Evolutionary conservation across 2,113 vertebrate genomes (phyloP).

Genomic region (Laterallus jamaicensis): DNA sequence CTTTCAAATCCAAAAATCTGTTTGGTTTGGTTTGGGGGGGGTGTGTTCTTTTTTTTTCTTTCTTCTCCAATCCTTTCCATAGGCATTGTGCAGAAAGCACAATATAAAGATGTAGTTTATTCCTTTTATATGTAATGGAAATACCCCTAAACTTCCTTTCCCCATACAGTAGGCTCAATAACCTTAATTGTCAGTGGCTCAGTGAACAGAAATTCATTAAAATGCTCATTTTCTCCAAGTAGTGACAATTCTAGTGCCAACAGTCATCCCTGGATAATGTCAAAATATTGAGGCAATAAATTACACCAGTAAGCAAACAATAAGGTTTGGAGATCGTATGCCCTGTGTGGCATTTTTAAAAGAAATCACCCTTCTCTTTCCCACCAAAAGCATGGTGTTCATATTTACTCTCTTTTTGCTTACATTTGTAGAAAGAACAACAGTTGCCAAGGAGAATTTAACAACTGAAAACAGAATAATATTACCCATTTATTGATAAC

Average conservation of each 20-base stretch:
- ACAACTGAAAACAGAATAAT: not conserved
- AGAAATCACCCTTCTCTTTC: not conserved
- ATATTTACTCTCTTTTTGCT: not conserved
- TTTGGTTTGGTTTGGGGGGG: too few relatives aligned
- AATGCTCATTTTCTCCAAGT: constrained; percentile 7
- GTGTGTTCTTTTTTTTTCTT: not conserved
- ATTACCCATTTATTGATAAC: not conserved
- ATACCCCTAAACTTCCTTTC: not conserved
- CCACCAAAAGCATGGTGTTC: not conserved
- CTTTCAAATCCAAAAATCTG: not conserved
- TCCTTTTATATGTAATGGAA: not conserved
- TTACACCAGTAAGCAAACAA: constrained; percentile 28
- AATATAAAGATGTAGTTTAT: not conserved
- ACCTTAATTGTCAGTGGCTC: not conserved
- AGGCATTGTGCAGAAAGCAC: not conserved
- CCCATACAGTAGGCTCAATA: not conserved
- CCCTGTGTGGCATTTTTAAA: not conserved
- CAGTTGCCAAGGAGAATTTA: not conserved
- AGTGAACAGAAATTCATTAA: constrained; percentile 20
- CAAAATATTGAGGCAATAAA: constrained; percentile 68
- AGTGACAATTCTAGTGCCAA: constrained; percentile 25
- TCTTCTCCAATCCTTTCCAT: not conserved
- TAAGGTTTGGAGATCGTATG: not conserved
- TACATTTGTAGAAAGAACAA: not conserved
- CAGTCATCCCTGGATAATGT: constrained; percentile 21